Base-by-base conservation (phyloP, 2,113 vertebrate species). In the Struthio camelus region DNA sequence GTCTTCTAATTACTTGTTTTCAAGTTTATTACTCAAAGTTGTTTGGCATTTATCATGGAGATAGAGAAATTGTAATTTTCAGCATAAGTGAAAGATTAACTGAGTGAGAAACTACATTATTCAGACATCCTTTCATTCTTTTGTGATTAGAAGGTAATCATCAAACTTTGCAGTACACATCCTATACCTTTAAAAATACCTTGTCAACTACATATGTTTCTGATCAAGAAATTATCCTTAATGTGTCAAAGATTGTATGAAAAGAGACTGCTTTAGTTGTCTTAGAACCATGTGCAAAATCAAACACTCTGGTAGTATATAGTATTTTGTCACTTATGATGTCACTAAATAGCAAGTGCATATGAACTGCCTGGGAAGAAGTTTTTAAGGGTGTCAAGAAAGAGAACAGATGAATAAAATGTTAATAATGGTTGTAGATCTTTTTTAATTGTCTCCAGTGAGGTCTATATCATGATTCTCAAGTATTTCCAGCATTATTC, bases 1-100 rank as follows among this genome's bases (percentile, higher is more conserved):
- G 95, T 85, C 42, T 36, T 95, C 80, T 98, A 96, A 98, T 98
- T 96, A 76, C 54, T 36, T 94, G 96, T 97, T 98, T 96, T 94
- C 95, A 89, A 95, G 94, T 97, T 97, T 97, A 95, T 97, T 97
- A 97, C 87, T 92, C 23, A 24, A 83, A 73, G n/a, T 96, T 94
- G 77, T 76, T 96, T 89, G 95, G 85, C 90, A 85, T 97, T 97
- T 97, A 96, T 91, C 79, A 93, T 78, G 40, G 73, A 65, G 80
- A 94, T 95, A 93, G 48, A 93, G 97, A 93, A 94, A 94, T 30
- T 76, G 48, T 91, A 93, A 77, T 90, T 96, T 97, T 95, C 79
- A 95, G 71, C 38, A n/a, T 34, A 93, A 91, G 84, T 82, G 79
- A 70, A 86, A 92, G 56, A 87, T 76, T 94, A 92, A 85, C 80